Evolutionary conservation across 2,797 vertebrate genomes (phyloP).

Genomic region (Scleropages formosus): DNA sequence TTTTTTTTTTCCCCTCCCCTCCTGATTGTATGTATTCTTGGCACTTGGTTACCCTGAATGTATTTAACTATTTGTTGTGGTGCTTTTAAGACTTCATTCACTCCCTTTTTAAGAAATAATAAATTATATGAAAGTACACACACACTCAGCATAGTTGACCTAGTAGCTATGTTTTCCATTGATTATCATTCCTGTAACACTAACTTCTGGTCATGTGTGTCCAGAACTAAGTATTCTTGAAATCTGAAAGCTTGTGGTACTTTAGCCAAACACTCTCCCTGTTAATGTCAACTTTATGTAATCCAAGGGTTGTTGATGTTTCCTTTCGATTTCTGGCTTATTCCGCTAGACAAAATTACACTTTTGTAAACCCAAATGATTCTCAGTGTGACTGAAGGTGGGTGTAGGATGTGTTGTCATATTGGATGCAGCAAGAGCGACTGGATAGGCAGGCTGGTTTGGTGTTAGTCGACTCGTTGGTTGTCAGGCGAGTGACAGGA

Average conservation of each 20-base stretch:
- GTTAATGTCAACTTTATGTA: not conserved
- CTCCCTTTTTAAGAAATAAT: slow-evolving; percentile 5
- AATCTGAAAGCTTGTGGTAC: not conserved
- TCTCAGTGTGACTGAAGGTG: not conserved
- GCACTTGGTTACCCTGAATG: slow-evolving; percentile 9
- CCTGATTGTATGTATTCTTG: not conserved
- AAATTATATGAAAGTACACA: not conserved
- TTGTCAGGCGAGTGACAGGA: not conserved
- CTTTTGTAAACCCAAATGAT: not conserved
- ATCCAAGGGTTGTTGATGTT: not conserved
- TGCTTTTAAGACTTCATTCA: slow-evolving; percentile 7
- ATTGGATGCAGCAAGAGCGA: not conserved
- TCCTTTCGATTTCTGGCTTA: not conserved
- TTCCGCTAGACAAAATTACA: no score
- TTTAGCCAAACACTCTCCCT: not conserved
- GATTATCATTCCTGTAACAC: slow-evolving; percentile 25
- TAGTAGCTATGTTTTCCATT: slow-evolving; percentile 11
- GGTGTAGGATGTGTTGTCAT: not conserved
- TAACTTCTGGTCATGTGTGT: slow-evolving; percentile 17
- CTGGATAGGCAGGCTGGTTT: not conserved
- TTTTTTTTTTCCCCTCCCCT: no score
- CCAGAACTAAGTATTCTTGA: slow-evolving; percentile 4
- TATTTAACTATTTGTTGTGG: slow-evolving; percentile 5
- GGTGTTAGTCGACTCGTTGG: not conserved
- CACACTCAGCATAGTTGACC: not conserved